Base-by-base conservation (phyloP, 2,797 vertebrate species). In the Spea hammondii region DNA sequence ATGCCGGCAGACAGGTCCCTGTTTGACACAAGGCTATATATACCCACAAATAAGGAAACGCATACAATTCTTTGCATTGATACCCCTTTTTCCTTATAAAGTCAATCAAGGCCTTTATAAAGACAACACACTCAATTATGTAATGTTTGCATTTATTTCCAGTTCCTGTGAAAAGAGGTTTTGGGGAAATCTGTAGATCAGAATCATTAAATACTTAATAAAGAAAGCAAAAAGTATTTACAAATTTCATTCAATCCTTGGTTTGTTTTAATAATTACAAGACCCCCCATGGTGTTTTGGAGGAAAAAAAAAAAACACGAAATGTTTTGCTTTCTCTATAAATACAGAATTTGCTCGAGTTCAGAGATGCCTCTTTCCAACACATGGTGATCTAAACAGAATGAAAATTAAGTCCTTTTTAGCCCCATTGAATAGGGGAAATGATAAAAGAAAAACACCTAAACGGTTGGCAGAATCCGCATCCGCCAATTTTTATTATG, bases 101-200 rank as follows among this genome's bases (percentile, higher is more conserved):
- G 12, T 62, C 59, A 62, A 32, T 32, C 5, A 32, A 17, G 6
- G 59, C 59, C 6, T 62, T 62, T 12, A 50, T 6, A 74, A 9
- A 74, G 32, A 79, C 54, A 74, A 74, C n/a, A 79, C 78, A 65
- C 79, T 57, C 32, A 32, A 32, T 57, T 51, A 71, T n/a, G 86
- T 86, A 89, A 83, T 76, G 84, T 93, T 95, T 70, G 90, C 91
- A 94, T 94, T 95, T 93, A 90, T 94, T 94, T 95, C 94, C 94
- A 95, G 93, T 94, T 94, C 91, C 88, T 88, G 92, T 95, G 94
- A 95, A 95, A 95, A 95, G 94, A 95, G 92, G 90, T 92, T 89
- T 94, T 91, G 73, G 91, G 93, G 91, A 88, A 88, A 73, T 73
- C 53, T 77, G 55, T 69, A 78, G 46, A 70, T 74, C 75, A 69